A percentile compares a stretch with the other conserved stretches of the same genome.
phyloP scores from a whole-genome alignment of 2,888 invertebrate species.

The Pollenia amentaria region DNA sequence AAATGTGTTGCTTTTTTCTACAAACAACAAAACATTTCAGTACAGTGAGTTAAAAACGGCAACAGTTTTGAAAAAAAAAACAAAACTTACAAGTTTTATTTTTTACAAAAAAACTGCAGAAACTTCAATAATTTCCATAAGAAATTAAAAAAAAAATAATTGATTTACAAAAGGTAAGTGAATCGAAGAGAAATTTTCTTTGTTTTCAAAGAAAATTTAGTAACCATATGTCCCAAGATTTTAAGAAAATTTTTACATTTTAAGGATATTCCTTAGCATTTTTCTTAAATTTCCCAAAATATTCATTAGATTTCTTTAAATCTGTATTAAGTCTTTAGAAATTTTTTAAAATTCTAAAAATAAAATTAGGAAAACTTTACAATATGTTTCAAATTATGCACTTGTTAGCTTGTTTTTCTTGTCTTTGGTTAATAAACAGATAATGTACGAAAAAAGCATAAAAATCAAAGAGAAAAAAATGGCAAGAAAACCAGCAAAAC shows the following conservation, averaged over 20 bases:
- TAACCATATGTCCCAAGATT: slow-evolving; percentile 16
- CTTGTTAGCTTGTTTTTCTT: slow-evolving; percentile 72
- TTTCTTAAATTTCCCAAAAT: too few relatives aligned
- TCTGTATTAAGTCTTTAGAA: background rate
- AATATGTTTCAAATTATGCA: slow-evolving; percentile 71
- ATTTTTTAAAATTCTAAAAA: background rate
- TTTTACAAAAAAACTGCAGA: background rate
- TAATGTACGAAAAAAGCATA: background rate
- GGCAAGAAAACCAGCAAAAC: slow-evolving; percentile 60
- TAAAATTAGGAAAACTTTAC: slow-evolving; percentile 49
- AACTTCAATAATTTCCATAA: slow-evolving; percentile 4
- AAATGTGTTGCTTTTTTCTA: slow-evolving; percentile 18
- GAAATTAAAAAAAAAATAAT: background rate
- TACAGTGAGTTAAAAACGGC: background rate
- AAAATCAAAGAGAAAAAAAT: background rate
- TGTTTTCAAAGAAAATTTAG: background rate
- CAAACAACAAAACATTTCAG: slow-evolving; percentile 17
- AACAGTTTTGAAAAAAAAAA: slow-evolving; percentile 15
- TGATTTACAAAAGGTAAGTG: background rate
- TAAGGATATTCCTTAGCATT: too few relatives aligned
- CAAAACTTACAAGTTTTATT: background rate
- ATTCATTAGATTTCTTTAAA: background rate
- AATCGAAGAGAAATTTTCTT: background rate
- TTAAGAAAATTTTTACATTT: background rate
- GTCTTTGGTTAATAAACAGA: slow-evolving; percentile 55